A percentile compares a stretch with the other conserved stretches of the same genome.
Conservation (phyloP, 2,797 vertebrate species). For the Kryptolebias ocellatus region DNA sequence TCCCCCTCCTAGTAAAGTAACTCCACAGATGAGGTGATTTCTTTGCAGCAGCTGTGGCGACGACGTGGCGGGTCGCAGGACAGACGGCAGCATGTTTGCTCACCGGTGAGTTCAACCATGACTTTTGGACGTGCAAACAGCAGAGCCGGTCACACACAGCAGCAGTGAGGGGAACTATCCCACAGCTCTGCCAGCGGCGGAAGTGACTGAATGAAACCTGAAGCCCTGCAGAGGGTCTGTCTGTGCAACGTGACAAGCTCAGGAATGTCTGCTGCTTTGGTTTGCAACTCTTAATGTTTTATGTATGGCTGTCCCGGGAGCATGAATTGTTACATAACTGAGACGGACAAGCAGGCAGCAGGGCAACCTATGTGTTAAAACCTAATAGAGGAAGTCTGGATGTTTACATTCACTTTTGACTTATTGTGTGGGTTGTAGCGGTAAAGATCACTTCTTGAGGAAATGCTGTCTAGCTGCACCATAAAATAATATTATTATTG, state of each 20-base stretch:
- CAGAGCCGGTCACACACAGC: slow-evolving; percentile 19
- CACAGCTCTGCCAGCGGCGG: slow-evolving; percentile 25
- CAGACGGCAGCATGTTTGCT: slow-evolving; percentile 44
- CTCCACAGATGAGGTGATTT: slow-evolving; percentile 15
- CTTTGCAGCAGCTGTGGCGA: not conserved
- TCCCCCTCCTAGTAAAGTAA: not conserved
- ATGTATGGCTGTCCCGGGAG: too few relatives aligned
- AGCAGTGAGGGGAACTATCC: slow-evolving; percentile 13
- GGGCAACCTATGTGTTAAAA: too few relatives aligned
- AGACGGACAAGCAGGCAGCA: too few relatives aligned
- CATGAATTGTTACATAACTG: too few relatives aligned
- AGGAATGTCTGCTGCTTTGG: not conserved
- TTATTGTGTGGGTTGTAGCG: too few relatives aligned
- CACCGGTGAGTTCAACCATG: slow-evolving; percentile 45
- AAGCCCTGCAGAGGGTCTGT: slow-evolving; percentile 7
- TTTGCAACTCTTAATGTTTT: not conserved
- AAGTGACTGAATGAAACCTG: slow-evolving; percentile 34
- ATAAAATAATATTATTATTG: too few relatives aligned
- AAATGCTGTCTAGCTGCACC: too few relatives aligned
- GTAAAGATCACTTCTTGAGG: too few relatives aligned
- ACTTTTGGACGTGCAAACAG: slow-evolving; percentile 66
- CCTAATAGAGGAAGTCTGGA: too few relatives aligned
- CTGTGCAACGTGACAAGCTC: not conserved
- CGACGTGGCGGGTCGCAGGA: slow-evolving; percentile 4
- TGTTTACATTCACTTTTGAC: too few relatives aligned